These are phyloP conservation scores for Octodonta nipae DNA, from an alignment of 2,888 invertebrate species.

Conservation along the genomic window DNA sequence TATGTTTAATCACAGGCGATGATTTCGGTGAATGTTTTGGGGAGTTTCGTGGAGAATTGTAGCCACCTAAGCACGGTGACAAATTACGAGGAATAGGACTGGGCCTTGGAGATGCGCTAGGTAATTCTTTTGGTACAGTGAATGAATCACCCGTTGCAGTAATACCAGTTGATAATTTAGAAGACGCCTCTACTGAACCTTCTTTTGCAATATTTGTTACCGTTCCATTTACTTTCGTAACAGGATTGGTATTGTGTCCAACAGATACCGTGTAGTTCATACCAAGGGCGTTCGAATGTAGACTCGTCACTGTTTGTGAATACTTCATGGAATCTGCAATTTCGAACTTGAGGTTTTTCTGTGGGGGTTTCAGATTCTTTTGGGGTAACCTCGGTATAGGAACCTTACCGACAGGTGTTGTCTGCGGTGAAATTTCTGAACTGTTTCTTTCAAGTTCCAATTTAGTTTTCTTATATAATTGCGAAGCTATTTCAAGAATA, in stretches of 20 bases:
- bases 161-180: too few species aligned
- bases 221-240: slow-evolving; percentile 15
- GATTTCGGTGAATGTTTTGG: slow-evolving; percentile 23
- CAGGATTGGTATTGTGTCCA: slow-evolving; percentile 11
- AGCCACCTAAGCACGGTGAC: slow-evolving; percentile 9
- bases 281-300: slow-evolving; percentile 31
- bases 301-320: slow-evolving; percentile 19
- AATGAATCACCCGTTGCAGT: slow-evolving; percentile 7
- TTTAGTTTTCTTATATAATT: slow-evolving; percentile 30
- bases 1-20: slow-evolving; percentile 21
- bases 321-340: slow-evolving; percentile 9
- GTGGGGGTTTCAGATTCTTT: slow-evolving; percentile 17
- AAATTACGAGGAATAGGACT: slow-evolving; percentile 9
- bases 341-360: slow-evolving; percentile 7
- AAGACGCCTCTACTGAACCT: slow-evolving; percentile 6
- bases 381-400: slow-evolving; percentile 26
- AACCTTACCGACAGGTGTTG: slow-evolving; percentile 18
- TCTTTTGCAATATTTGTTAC: slow-evolving; percentile 13
- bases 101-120: slow-evolving; percentile 10
- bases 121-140: slow-evolving; percentile 6
- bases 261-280: slow-evolving; percentile 33
- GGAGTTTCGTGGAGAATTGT: slow-evolving; percentile 13
- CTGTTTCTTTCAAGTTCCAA: slow-evolving; percentile 20
- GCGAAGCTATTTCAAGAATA: slow-evolving; percentile 30
- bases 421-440: slow-evolving; percentile 2